Base-by-base conservation (phyloP, 2,797 vertebrate species). In the Glossophaga mutica region DNA sequence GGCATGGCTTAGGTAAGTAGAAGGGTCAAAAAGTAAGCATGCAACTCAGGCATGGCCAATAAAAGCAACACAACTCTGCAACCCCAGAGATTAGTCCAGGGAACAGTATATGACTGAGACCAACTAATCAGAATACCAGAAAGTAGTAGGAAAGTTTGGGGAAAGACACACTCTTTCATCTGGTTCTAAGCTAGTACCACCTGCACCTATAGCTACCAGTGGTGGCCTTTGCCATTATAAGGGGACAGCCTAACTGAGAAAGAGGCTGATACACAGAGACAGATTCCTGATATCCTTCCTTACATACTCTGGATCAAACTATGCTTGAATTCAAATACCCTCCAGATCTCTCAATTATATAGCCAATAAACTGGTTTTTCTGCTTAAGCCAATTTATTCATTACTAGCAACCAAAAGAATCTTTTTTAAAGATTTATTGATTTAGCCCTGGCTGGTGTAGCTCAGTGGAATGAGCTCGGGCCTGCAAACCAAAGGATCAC, bases 361-460 rank as follows among this genome's bases (percentile, higher is more conserved):
- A 32, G 18, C 29, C 15, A 52, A 73, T 71, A 70, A 74, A 46
- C 50, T 82, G 5, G 22, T 32, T 55, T 62, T 91, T 77, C n/a
- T 83, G 9, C 26, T 79, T 87, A 88, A 73, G 10, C 1, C 26
- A 52, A 10, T 83, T 86, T 83, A 34, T 67, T 65, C 86, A 14
- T 68, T 83, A n/a, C 18, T 29, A 81, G 32, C 21, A 92, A 92
- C 6, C 59, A 42, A 71, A 91, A 87, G 26, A 32, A 32, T 62
- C 22, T 24, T 15, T 62, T 62, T 62, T 62, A 14, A 32, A 62
- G 10, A 29, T 32, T 32, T 29, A 59, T 59, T 59, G 10, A 55
- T 55, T 55, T 8, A 9, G n/a, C n/a, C n/a, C n/a, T n/a, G n/a
- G n/a, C n/a, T n/a, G n/a, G n/a, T n/a, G n/a, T n/a, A n/a, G n/a